Evolutionary conservation across 2,113 vertebrate genomes (phyloP).

Genomic region (Microcebus ravelobensis): DNA sequence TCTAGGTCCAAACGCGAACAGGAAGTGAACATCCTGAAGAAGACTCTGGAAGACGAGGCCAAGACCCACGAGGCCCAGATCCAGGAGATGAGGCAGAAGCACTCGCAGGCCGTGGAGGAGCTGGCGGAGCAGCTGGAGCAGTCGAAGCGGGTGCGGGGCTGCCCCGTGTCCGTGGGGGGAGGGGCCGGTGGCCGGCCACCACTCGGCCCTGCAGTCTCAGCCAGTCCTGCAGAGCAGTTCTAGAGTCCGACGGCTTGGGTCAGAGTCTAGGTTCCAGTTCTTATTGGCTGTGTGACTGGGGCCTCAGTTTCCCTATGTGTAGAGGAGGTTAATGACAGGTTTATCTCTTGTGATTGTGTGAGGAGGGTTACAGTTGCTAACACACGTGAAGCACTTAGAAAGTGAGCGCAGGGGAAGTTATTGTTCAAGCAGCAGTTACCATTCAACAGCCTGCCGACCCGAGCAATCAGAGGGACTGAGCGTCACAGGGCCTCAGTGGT

Average conservation of each 20-base stretch:
- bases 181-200: neutral
- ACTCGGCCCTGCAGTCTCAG: rapidly evolving
- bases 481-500: neutral
- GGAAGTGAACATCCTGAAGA: constrained; percentile 96
- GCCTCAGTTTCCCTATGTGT: neutral
- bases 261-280: neutral
- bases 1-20: constrained; percentile 95
- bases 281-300: too few species aligned
- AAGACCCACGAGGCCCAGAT: constrained; percentile 93
- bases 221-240: neutral
- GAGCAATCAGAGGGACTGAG: neutral
- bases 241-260: rapidly evolving
- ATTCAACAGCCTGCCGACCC: neutral
- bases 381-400: rapidly evolving
- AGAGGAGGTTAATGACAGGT: neutral
- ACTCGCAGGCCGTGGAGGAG: constrained; percentile 94
- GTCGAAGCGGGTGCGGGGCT: constrained; percentile 91
- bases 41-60: constrained; percentile 94
- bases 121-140: constrained; percentile 98
- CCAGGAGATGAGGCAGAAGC: constrained; percentile 96
- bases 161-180: rapidly evolving
- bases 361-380: neutral
- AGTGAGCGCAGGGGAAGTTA: neutral
- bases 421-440: neutral
- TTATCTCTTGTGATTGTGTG: rapidly evolving